phyloP scores from a whole-genome alignment of 2,888 invertebrate species.

The Molorchus minor region DNA sequence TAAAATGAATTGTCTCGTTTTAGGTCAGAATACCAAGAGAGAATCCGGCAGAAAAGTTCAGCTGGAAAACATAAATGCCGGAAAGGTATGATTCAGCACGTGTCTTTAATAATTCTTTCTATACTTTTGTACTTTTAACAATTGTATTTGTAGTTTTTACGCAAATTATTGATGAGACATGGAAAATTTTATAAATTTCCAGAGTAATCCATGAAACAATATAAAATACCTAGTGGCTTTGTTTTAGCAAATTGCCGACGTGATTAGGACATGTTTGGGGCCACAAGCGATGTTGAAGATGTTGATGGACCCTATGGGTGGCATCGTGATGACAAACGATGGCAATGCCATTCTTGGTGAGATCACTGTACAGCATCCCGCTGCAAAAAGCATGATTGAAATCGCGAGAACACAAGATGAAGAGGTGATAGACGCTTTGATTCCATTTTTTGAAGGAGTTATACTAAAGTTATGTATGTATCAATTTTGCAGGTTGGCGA shows the following conservation, averaged over 20 bases:
- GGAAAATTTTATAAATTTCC: too few relatives aligned
- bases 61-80: slow-evolving; percentile 96
- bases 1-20: too few relatives aligned
- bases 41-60: slow-evolving; percentile 98
- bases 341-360: slow-evolving; percentile 98
- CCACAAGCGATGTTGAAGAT: slow-evolving; percentile 99
- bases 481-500: slow-evolving; percentile 85
- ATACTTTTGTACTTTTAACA: too few relatives aligned
- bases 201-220: too few relatives aligned
- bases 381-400: slow-evolving; percentile 99
- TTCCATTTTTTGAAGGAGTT: too few relatives aligned
- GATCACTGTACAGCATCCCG: slow-evolving; percentile 97
- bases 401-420: slow-evolving; percentile 99
- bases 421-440: too few relatives aligned
- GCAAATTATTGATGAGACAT: too few relatives aligned
- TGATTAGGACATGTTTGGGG: slow-evolving; percentile 98
- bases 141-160: too few relatives aligned
- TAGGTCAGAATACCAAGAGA: slow-evolving; percentile 97
- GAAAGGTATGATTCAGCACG: slow-evolving; percentile 79
- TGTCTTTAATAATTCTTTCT: too few relatives aligned
- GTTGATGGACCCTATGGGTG: slow-evolving; percentile 99
- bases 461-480: too few relatives aligned
- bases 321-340: slow-evolving; percentile 99
- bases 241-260: slow-evolving; percentile 95
- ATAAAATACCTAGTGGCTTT: too few relatives aligned